These are phyloP conservation scores for Ichneumon xanthorius DNA, from an alignment of 2,888 invertebrate genomes.

Conservation along the genomic window DNA sequence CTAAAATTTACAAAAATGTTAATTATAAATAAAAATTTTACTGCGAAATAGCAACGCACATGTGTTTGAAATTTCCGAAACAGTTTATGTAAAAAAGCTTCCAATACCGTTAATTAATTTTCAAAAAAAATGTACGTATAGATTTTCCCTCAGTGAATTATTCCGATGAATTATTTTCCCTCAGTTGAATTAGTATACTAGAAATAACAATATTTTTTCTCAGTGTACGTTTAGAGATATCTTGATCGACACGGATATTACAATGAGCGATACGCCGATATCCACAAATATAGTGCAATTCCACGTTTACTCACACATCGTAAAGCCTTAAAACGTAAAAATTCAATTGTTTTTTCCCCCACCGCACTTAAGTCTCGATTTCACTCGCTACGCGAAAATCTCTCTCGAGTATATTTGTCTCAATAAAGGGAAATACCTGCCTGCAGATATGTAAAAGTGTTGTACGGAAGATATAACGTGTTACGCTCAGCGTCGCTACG, in stretches of 20 bases:
- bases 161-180: too few species aligned
- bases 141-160: too few species aligned
- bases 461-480: neutral
- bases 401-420: neutral
- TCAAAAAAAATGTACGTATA: too few species aligned
- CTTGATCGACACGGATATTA: neutral
- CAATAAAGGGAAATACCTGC: neutral
- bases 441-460: neutral
- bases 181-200: too few species aligned
- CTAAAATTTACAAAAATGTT: too few species aligned
- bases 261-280: neutral
- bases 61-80: too few species aligned
- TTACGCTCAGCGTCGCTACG: neutral
- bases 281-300: neutral
- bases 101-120: too few species aligned
- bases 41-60: too few species aligned
- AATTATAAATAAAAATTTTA: too few species aligned
- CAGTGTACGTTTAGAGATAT: neutral
- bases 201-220: too few species aligned
- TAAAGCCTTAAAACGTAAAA: neutral
- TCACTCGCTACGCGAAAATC: neutral
- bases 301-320: neutral
- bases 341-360: neutral
- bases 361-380: neutral
- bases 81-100: too few species aligned